Percentiles rank a stretch among this genome's conserved stretches.
Evolutionary conservation across 2,888 invertebrate species (phyloP).

Genomic region (Anodontia alba): DNA sequence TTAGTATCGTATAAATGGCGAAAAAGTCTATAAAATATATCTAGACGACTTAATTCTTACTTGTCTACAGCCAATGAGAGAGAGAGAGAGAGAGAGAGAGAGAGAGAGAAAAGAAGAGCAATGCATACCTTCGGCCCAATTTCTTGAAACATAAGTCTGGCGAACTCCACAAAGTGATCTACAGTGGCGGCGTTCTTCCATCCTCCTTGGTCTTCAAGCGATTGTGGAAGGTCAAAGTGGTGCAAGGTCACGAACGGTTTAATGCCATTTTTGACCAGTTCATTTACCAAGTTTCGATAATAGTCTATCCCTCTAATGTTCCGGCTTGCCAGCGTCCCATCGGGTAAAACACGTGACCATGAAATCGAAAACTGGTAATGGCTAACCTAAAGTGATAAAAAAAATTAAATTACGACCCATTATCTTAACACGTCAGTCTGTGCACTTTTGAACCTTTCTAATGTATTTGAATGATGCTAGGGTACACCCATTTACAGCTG

Average conservation of each 20-base stretch:
- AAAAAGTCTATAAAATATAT: too few species aligned
- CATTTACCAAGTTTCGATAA: slow-evolving; percentile 91
- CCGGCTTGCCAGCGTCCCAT: slow-evolving; percentile 42
- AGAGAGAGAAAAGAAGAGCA: too few species aligned
- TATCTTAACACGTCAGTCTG: neutral
- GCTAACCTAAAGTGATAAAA: slow-evolving; percentile 59
- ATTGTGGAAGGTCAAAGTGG: slow-evolving; percentile 83
- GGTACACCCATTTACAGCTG: too few species aligned
- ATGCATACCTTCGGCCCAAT: slow-evolving; percentile 82
- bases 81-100: too few species aligned
- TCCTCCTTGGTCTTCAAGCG: slow-evolving; percentile 84
- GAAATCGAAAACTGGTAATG: slow-evolving; percentile 86
- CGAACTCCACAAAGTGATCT: slow-evolving; percentile 82
- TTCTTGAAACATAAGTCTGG: slow-evolving; percentile 80
- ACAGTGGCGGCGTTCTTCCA: slow-evolving; percentile 79
- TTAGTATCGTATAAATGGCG: too few species aligned
- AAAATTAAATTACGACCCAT: too few species aligned
- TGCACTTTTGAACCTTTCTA: too few species aligned
- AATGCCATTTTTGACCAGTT: slow-evolving; percentile 88
- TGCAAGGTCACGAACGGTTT: slow-evolving; percentile 87
- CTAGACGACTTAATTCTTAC: too few species aligned
- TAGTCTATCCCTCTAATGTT: slow-evolving; percentile 91
- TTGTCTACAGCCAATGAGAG: too few species aligned
- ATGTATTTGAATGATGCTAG: too few species aligned
- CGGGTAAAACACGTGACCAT: slow-evolving; percentile 91